Evolutionary conservation across 2,113 vertebrate species (phyloP), one percentile per base, ranked within the genome.

Genomic region (Caloenas nicobarica): DNA sequence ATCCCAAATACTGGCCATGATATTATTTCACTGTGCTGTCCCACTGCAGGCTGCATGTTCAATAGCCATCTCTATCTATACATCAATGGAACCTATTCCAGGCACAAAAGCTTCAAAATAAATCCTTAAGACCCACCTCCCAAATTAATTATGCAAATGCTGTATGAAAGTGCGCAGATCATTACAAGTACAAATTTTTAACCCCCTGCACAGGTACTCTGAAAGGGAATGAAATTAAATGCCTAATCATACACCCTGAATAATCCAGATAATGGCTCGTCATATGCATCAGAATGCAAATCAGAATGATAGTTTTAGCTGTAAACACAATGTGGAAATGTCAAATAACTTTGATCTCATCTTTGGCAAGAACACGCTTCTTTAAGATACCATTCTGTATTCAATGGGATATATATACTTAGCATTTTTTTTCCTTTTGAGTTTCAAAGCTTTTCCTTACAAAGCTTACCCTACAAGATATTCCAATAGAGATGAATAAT

Each of bases 221-320:
- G 76, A 89, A 74, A 66, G 42, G 28, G 42, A 87, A 81, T 65
- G 61, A 84, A 68, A 91, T 11, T 1, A 93, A 94, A 89, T 42
- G 31, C 40, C 82, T 95, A 91, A 87, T 94, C 87, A 95, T 72
- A 61, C 57, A 79, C 13, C 66, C 9, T 34, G 56, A 91, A 88
- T 89, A 88, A 84, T 78, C n/a, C 69, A 91, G 44, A 93, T 83
- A 95, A 96, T 72, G 34, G 53, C 62, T 48, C 91, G 87, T 92
- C 94, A 94, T 42, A 92, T 29, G 42, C 68, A 78, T 80, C 42
- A 74, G 81, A 91, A 95, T 69, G 73, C 69, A 94, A 93, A 96
- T 68, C 62, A 78, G 64, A 91, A 70, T 13, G 54, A 84, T 28
- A 53, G 23, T 60, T 93, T 91, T 58, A 91, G 84, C 84, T 89